Percentiles rank a stretch among this genome's conserved stretches.
Conservation (phyloP, 1,140 invertebrate species). For the Psix sp. region DNA sequence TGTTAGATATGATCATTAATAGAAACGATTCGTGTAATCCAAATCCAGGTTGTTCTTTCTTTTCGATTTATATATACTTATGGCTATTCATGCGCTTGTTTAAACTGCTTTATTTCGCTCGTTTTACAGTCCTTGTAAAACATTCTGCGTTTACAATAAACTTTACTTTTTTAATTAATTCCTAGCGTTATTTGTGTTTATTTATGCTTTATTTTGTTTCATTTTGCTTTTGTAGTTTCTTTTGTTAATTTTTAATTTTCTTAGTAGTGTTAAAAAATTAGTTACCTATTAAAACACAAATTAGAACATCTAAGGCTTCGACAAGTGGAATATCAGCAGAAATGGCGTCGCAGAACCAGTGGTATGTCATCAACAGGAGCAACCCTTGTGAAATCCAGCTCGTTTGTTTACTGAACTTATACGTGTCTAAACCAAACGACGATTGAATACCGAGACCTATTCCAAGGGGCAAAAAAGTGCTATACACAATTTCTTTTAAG, state of each 20-base stretch:
- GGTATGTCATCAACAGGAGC: constrained; percentile 70
- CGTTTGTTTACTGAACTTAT: constrained; percentile 55
- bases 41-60: constrained; percentile 37
- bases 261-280: not conserved
- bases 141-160: too few relatives aligned
- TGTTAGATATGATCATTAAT: constrained; percentile 48
- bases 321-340: constrained; percentile 69
- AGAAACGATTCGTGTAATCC: constrained; percentile 40
- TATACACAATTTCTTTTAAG: constrained; percentile 69
- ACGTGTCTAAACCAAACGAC: constrained; percentile 37
- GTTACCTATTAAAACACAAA: constrained; percentile 71
- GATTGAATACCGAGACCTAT: constrained; percentile 65
- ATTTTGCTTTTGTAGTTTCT: too few relatives aligned
- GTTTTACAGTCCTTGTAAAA: too few relatives aligned
- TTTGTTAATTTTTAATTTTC: not conserved
- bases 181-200: too few relatives aligned
- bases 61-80: too few relatives aligned
- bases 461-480: constrained; percentile 69
- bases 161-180: too few relatives aligned
- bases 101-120: too few relatives aligned
- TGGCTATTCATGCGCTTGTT: too few relatives aligned
- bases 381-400: constrained; percentile 67
- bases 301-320: constrained; percentile 69
- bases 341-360: constrained; percentile 73
- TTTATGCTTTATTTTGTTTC: too few relatives aligned